Conservation (phyloP, 2,888 invertebrate species). For the Amblyjoppa proteus region DNA sequence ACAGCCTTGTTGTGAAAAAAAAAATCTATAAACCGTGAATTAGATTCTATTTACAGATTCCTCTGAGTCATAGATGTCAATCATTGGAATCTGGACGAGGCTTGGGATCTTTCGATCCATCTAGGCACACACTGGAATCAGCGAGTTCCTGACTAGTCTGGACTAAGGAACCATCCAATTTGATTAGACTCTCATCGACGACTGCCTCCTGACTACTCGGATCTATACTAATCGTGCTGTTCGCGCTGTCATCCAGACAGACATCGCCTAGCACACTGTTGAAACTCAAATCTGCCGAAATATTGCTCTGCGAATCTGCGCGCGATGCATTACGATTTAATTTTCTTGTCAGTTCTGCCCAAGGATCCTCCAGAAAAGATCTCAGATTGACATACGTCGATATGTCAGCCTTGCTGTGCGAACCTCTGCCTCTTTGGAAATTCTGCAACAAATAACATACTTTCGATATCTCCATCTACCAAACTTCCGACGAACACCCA, state of each 20-base stretch:
- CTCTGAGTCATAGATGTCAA: conserved; percentile 2
- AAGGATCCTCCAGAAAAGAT: conserved; percentile 79
- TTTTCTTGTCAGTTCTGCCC: conserved; percentile 75
- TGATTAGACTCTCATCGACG: conserved; percentile 6
- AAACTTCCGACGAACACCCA: background rate
- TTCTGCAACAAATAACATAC: conserved; percentile 69
- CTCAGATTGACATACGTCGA: conserved; percentile 75
- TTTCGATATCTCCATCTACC: background rate
- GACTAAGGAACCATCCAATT: conserved; percentile 18
- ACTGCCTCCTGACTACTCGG: conserved; percentile 12
- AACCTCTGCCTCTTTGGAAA: conserved; percentile 61
- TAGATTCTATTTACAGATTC: conserved; percentile 3
- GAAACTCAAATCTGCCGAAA: conserved; percentile 27
- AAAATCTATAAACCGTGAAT: conserved; percentile 46
- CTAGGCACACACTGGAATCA: conserved; percentile 39
- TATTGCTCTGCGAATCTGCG: conserved; percentile 29
- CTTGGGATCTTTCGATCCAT: conserved; percentile 26
- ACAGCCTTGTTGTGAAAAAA: conserved; percentile 77
- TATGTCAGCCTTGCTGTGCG: conserved; percentile 70
- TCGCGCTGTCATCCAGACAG: conserved; percentile 37
- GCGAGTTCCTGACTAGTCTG: conserved; percentile 39
- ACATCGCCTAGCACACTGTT: background rate
- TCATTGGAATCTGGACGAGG: conserved; percentile 60
- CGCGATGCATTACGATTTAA: conserved; percentile 47
- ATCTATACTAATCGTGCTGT: conserved; percentile 39